A percentile compares a stretch with the other conserved stretches of the same genome.
phyloP scores from a whole-genome alignment of 1,140 invertebrate genomes.

The Meteorus sp. region DNA sequence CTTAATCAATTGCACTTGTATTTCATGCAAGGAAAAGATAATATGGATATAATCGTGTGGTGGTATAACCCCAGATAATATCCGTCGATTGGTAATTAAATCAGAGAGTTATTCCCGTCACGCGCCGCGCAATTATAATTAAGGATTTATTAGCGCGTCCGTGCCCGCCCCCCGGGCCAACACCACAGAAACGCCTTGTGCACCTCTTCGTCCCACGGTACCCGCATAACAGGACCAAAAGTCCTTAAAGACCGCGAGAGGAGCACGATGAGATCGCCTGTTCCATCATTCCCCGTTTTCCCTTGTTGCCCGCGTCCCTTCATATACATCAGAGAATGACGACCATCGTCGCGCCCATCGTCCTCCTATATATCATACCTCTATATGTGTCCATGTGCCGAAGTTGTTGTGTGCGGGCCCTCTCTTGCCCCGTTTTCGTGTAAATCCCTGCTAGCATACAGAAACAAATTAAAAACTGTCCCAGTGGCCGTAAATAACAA shows the following conservation, averaged over 20 bases:
- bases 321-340: neutral
- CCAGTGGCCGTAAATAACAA: conserved; percentile 60
- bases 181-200: conserved; percentile 56
- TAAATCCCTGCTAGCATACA: conserved; percentile 38
- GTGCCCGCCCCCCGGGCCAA: conserved; percentile 38
- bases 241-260: conserved; percentile 49
- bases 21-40: no score
- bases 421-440: conserved; percentile 11
- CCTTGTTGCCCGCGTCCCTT: no score
- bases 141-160: conserved; percentile 58
- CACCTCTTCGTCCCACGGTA: conserved; percentile 32
- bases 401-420: no score
- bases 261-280: conserved; percentile 34
- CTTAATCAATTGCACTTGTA: no score
- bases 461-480: conserved; percentile 62
- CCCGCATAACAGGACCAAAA: conserved; percentile 57
- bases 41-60: conserved; percentile 29
- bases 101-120: conserved; percentile 58
- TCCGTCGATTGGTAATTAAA: conserved; percentile 57
- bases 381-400: conserved; percentile 14
- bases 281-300: conserved; percentile 27
- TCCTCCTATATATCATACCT: neutral
- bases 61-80: conserved; percentile 30
- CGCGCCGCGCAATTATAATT: conserved; percentile 60
- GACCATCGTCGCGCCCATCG: neutral